Base-by-base conservation (phyloP, 2,113 vertebrate species). In the Eupsittula cactorum region DNA sequence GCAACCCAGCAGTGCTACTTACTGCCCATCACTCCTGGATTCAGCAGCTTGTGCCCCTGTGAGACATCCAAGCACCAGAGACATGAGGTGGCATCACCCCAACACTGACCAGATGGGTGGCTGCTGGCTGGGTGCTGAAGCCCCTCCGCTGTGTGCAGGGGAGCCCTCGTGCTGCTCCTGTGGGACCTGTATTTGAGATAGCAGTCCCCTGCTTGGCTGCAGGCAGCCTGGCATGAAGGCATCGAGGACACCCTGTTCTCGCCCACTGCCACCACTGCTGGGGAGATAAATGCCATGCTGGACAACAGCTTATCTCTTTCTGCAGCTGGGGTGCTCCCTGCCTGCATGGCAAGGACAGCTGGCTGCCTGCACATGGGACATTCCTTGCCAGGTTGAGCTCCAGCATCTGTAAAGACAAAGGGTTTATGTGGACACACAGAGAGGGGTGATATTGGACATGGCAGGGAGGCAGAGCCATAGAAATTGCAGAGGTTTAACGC, bases 211-310 rank as follows among this genome's bases (percentile, higher is more conserved):
- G 83, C 59, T 78, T n/a, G 24, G 86, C 92, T 86, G 91, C 16
- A 3, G 84, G 91, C 95, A 93, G 86, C 41, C 19, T 47, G 87
- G 88, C 6, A 0, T 55, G 68, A 49, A 49, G 47, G 23, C 23
- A 24, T 94, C 96, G 96, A 90, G 94, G 91, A 90, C 89, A 89
- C 4, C 4, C 67, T 27, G 94, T 76, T 92, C 77, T 60, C 2
- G 1, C 25, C 29, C 2, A 5, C 63, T 55, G 74, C 37, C 13
- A 41, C 33, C 4, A 3, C 64, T 62, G 59, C 62, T 1, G 3
- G 70, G 7, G 67, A 76, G 89, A 90, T 60, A 60, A 93, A 82
- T 0, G 1, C 9, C 2, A 9, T 1, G 0, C 1, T 4, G 28
- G 29, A 62, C 64, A 46, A 28, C 6, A 2, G 63, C 55, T 94